Evolutionary conservation across 2,797 vertebrate genomes (phyloP), one percentile per base, ranked within the genome.

Genomic region (Ambastaia sidthimunki): DNA sequence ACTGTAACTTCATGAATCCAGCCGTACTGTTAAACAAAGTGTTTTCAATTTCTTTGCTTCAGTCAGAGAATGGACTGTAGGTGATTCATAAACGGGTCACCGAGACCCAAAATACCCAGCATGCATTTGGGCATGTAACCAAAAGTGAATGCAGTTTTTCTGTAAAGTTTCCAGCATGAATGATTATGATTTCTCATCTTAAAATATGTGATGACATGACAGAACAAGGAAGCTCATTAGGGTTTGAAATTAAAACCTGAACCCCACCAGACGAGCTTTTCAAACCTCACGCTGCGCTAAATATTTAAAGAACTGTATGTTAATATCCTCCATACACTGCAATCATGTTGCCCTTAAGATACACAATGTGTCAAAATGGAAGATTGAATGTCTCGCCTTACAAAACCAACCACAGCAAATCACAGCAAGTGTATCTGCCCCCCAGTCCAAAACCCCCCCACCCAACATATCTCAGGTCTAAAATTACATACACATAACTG

Each of bases 401-500:
- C 54, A 54, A 67, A 76, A 31, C 44, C 10, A 12, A 65, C 25
- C 6, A 68, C 34, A 76, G 19, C 74, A 23, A 54, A 75, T 52
- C 19, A 21, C 19, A 21, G 54, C 73, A 54, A 31, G 13, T 54
- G 23, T 6, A 21, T 63, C 11, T 28, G 18, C 67, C 16, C 6
- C 47, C 68, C 63, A 13, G 44, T 57, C 9, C n/a, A n/a, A 78
- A 57, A 76, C 73, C 78, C 47, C 57, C 23, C 48, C 0, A 70
- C 82, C 74, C 67, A 50, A 78, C 18, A 83, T 80, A 63, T 76
- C 62, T 60, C 69, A 12, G 76, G 54, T 86, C 2, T 85, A 86
- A 83, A 87, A 83, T 83, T 82, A 76, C 16, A 76, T 83, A 76
- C 59, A 62, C 77, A 70, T 79, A 75, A 85, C 73, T 62, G 73